Conservation (phyloP, 2,113 vertebrate species). For the Poeciliopsis retropinna region DNA sequence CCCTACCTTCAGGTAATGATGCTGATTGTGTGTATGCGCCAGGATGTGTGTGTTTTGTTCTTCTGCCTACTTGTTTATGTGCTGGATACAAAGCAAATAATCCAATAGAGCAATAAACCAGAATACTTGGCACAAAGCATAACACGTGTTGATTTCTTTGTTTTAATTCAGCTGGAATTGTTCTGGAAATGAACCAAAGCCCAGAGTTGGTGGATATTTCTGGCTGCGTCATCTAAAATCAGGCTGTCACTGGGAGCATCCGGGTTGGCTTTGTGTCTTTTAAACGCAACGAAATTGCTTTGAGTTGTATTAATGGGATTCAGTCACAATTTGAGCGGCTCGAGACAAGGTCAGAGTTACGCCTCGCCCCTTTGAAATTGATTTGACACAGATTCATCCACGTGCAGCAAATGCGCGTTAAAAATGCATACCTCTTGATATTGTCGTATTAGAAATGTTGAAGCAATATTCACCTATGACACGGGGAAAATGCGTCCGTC, state of each 20-base stretch:
- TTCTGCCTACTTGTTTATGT: conserved; percentile 7
- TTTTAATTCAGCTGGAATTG: conserved; percentile 12
- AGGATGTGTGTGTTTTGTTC: conserved; percentile 11
- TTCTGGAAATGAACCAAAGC: conserved; percentile 21
- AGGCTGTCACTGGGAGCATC: conserved; percentile 21
- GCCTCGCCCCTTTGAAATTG: conserved; percentile 68
- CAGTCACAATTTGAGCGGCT: conserved; percentile 49
- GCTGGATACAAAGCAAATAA: conserved; percentile 18
- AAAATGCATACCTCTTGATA: conserved; percentile 65
- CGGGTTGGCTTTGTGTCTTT: conserved; percentile 53
- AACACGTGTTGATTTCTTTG: conserved; percentile 42
- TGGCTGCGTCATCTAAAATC: conserved; percentile 29
- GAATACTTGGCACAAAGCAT: conserved; percentile 37
- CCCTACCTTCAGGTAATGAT: conserved; percentile 50
- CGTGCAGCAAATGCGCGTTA: conserved; percentile 55
- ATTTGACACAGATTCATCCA: conserved; percentile 66
- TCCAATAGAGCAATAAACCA: conserved; percentile 52
- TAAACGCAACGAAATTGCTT: conserved; percentile 60
- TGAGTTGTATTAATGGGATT: conserved; percentile 62
- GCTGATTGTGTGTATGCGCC: conserved; percentile 12
- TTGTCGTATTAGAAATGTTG: conserved; percentile 52
- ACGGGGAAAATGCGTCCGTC: conserved; percentile 8
- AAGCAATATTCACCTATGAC: conserved; percentile 41
- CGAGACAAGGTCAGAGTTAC: conserved; percentile 62
- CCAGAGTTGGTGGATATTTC: conserved; percentile 32